phyloP scores from a whole-genome alignment of 2,113 vertebrate species.

The Tragelaphus strepsiceros region DNA sequence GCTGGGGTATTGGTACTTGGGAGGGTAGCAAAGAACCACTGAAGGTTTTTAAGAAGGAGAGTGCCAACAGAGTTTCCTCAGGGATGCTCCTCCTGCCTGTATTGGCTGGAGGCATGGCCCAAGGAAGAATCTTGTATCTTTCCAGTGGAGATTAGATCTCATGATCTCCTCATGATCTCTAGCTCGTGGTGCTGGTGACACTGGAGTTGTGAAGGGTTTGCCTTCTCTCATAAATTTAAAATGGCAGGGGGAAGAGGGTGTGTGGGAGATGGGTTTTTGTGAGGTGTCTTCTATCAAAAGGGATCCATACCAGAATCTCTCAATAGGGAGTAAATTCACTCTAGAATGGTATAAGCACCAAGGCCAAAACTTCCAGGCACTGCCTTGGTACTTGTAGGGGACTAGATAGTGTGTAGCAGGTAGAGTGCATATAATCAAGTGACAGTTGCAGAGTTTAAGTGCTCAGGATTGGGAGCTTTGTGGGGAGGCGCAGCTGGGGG shows the following conservation, averaged over 20 bases:
- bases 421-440: background rate
- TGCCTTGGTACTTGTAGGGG: background rate
- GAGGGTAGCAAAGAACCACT: background rate
- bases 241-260: background rate
- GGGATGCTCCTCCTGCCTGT: background rate
- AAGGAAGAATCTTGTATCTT: background rate
- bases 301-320: background rate
- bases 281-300: background rate
- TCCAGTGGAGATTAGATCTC: background rate
- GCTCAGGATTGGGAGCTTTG: background rate
- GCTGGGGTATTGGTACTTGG: background rate
- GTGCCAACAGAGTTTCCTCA: background rate
- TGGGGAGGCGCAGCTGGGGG: background rate
- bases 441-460: background rate
- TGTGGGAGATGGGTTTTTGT: background rate
- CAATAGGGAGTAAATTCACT: background rate
- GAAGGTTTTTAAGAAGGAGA: background rate
- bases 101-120: background rate
- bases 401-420: background rate
- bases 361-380: background rate
- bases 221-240: conserved; percentile 16
- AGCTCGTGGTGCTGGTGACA: background rate
- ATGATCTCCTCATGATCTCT: background rate
- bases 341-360: background rate
- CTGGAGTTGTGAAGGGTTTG: background rate